phyloP scores from a whole-genome alignment of 2,888 invertebrate species.

The Copidosoma aretas region DNA sequence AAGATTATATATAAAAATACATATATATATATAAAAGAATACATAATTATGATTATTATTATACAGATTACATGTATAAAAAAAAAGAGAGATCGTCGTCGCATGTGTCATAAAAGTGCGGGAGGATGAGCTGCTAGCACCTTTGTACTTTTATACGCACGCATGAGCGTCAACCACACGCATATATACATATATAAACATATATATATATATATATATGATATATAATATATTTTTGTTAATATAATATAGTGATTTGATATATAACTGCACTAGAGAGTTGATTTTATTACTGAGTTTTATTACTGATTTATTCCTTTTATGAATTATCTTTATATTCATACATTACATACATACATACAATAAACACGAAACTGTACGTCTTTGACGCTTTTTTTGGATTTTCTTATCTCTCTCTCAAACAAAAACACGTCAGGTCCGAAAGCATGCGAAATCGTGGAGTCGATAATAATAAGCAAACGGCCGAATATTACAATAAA shows the following conservation, averaged over 20 bases:
- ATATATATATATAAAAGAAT: constrained; percentile 25
- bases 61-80: constrained; percentile 36
- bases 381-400: constrained; percentile 29
- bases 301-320: constrained; percentile 31
- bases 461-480: too few species aligned
- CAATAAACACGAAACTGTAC: constrained; percentile 8
- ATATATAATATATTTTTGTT: constrained; percentile 40
- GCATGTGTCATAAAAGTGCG: constrained; percentile 43
- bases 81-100: constrained; percentile 34
- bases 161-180: constrained; percentile 38
- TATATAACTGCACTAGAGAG: constrained; percentile 41
- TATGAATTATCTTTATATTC: constrained; percentile 15
- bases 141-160: constrained; percentile 43
- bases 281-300: constrained; percentile 40
- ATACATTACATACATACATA: constrained; percentile 21
- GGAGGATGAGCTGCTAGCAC: constrained; percentile 41
- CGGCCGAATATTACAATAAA: not conserved
- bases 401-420: constrained; percentile 37
- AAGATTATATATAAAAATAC: constrained; percentile 5
- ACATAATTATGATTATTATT: constrained; percentile 32
- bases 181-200: constrained; percentile 27
- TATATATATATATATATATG: constrained; percentile 33
- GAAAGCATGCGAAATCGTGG: too few species aligned
- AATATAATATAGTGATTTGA: constrained; percentile 41
- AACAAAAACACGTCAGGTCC: constrained; percentile 6